phyloP scores from a whole-genome alignment of 2,888 invertebrate species.

The Clusia tigrina region DNA sequence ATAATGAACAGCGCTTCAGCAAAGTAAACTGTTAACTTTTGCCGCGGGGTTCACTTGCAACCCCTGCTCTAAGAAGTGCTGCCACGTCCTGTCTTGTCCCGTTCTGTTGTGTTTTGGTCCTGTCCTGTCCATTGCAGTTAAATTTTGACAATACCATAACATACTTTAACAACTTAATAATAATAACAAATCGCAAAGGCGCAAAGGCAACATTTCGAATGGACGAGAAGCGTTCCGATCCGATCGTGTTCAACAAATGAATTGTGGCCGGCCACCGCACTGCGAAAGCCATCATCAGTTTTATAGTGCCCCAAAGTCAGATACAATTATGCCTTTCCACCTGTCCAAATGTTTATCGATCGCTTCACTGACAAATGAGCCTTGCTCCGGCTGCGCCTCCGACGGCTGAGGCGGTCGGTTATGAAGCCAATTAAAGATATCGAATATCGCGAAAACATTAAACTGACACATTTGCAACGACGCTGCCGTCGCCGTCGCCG shows the following conservation, averaged over 20 bases:
- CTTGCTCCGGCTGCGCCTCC: slow-evolving; percentile 26
- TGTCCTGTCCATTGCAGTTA: no score
- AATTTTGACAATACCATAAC: slow-evolving; percentile 42
- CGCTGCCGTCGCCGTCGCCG: background rate
- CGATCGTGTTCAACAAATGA: background rate
- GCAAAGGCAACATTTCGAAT: slow-evolving; percentile 7
- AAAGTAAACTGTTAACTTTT: slow-evolving; percentile 52
- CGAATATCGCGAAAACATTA: slow-evolving; percentile 43
- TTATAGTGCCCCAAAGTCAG: slow-evolving; percentile 33
- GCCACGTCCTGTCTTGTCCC: no score
- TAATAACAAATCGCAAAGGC: slow-evolving; percentile 54
- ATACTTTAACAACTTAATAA: slow-evolving; percentile 61
- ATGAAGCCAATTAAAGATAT: slow-evolving; percentile 58
- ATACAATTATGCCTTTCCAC: slow-evolving; percentile 53
- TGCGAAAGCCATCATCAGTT: slow-evolving; percentile 33
- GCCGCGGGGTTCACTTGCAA: slow-evolving; percentile 39
- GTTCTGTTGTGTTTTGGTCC: no score
- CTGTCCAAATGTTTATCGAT: slow-evolving; percentile 55
- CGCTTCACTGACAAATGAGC: slow-evolving; percentile 57
- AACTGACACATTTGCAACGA: slow-evolving; percentile 38
- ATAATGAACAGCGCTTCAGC: no score
- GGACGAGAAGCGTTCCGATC: background rate
- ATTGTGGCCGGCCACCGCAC: slow-evolving; percentile 5
- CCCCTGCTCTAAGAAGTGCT: background rate
- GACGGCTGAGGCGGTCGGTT: slow-evolving; percentile 38